Conservation (phyloP, 1,140 invertebrate species). For the Drosophila azteca region DNA sequence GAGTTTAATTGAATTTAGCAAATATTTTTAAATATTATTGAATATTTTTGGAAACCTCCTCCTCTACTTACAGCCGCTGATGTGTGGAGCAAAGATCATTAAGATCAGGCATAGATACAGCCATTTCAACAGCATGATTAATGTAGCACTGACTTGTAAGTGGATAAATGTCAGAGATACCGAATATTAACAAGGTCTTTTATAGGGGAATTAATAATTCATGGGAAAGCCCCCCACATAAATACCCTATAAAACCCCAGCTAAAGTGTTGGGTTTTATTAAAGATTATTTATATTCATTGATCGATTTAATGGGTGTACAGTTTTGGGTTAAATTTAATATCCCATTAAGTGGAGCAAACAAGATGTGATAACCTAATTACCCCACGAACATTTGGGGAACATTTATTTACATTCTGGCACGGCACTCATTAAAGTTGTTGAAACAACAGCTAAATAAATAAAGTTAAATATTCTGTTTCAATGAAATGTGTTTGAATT, state of each 20-base stretch:
- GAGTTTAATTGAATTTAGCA: neutral
- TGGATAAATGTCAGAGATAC: constrained; percentile 32
- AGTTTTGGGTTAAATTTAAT: constrained; percentile 1
- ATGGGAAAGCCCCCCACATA: neutral
- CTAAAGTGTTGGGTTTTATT: neutral
- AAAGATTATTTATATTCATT: constrained; percentile 23
- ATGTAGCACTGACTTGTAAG: constrained; percentile 27
- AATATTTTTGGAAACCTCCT: neutral
- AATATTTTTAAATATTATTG: neutral
- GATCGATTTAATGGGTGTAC: constrained; percentile 4
- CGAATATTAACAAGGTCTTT: constrained; percentile 31
- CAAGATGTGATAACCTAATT: neutral
- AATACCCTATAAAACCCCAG: constrained; percentile 28
- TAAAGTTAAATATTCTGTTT: too few relatives aligned
- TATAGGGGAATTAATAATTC: constrained; percentile 35
- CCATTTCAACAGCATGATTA: constrained; percentile 41
- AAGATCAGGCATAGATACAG: constrained; percentile 38
- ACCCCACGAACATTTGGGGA: constrained; percentile 15
- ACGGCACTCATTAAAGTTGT: constrained; percentile 24
- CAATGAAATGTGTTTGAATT: too few relatives aligned
- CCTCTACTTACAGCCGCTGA: constrained; percentile 17
- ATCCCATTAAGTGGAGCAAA: neutral
- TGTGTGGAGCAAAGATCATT: constrained; percentile 18
- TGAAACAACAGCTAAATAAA: constrained; percentile 1
- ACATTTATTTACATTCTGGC: constrained; percentile 16